Evolutionary conservation across 2,888 invertebrate genomes (phyloP).

Genomic region (Hipparchia semele): DNA sequence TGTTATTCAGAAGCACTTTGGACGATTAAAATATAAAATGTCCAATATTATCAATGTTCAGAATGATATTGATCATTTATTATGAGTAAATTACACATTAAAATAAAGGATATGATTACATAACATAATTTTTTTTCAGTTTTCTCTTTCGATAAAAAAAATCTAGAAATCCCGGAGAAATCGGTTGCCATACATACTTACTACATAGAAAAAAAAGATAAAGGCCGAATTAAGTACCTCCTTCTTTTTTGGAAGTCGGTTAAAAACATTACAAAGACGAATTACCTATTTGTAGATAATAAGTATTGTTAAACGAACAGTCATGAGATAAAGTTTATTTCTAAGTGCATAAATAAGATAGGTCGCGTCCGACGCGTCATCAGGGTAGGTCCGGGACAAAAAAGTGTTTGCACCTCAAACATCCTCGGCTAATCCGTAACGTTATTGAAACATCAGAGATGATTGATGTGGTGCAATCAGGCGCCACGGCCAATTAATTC

Average conservation of each 20-base stretch:
- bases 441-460: slow-evolving; percentile 57
- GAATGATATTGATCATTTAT: not conserved
- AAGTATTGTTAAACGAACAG: slow-evolving; percentile 52
- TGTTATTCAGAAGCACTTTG: not conserved
- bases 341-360: slow-evolving; percentile 71
- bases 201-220: too few relatives aligned
- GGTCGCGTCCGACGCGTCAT: slow-evolving; percentile 62
- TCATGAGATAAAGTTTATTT: slow-evolving; percentile 65
- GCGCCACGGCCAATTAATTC: slow-evolving; percentile 51
- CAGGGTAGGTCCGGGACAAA: slow-evolving; percentile 74
- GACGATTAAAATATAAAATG: not conserved
- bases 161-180: too few relatives aligned
- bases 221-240: too few relatives aligned
- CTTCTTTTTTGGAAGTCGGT: too few relatives aligned
- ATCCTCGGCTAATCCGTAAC: slow-evolving; percentile 47
- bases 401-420: slow-evolving; percentile 48
- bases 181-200: too few relatives aligned
- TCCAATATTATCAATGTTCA: not conserved
- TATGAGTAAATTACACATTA: too few relatives aligned
- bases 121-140: too few relatives aligned
- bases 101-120: too few relatives aligned
- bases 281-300: slow-evolving; percentile 46
- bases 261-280: slow-evolving; percentile 32
- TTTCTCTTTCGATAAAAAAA: too few relatives aligned
- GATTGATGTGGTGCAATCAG: slow-evolving; percentile 54